Percentiles rank a stretch among this genome's conserved stretches.
phyloP scores from a whole-genome alignment of 2,888 invertebrate genomes.

The Hypercompe scribonia region DNA sequence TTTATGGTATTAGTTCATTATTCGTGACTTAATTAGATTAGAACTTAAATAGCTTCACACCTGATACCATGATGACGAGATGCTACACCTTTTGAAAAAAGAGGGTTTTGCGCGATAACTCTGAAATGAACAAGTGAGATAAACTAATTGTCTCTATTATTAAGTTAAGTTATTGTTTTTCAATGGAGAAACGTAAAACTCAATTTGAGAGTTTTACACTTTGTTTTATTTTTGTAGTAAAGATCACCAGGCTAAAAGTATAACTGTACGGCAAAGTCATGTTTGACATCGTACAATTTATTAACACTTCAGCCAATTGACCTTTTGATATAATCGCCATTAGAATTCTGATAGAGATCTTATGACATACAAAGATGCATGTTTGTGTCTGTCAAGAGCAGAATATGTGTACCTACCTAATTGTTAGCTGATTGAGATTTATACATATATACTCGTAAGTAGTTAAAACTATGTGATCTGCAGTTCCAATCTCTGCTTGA shows the following conservation, averaged over 20 bases:
- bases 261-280: conserved; percentile 15
- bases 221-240: too few relatives aligned
- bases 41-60: too few relatives aligned
- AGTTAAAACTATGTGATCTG: not conserved
- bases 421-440: conserved; percentile 36
- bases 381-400: conserved; percentile 22
- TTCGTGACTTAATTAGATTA: too few relatives aligned
- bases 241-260: not conserved
- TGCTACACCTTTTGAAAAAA: too few relatives aligned
- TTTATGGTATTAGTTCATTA: too few relatives aligned
- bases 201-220: too few relatives aligned
- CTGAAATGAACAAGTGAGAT: too few relatives aligned
- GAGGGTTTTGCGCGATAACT: too few relatives aligned
- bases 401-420: not conserved
- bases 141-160: too few relatives aligned
- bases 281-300: conserved; percentile 26
- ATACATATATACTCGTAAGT: conserved; percentile 13
- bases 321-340: conserved; percentile 38
- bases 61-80: too few relatives aligned
- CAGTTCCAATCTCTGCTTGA: not conserved
- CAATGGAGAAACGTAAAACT: too few relatives aligned
- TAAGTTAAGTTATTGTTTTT: too few relatives aligned
- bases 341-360: conserved; percentile 40
- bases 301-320: conserved; percentile 35
- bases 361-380: conserved; percentile 41